Base-by-base conservation (phyloP, 2,797 vertebrate genomes). In the Sebastes taczanowskii region DNA sequence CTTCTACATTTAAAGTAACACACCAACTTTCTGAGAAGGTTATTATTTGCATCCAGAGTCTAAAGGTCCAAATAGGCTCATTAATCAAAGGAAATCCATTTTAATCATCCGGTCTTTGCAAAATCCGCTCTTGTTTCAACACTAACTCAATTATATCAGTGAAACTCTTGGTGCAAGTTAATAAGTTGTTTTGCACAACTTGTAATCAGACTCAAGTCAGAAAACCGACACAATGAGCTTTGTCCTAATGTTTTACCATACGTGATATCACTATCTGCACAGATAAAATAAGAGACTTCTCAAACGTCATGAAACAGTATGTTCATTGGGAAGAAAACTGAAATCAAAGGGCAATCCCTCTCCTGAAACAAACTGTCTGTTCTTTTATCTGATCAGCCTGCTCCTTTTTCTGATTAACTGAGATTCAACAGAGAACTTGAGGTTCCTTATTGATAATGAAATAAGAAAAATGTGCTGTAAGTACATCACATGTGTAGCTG, bases 11-110 rank as follows among this genome's bases (percentile, higher is more conserved):
- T 1, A 25, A 42, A 55, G 8, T 65, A 27, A 70, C 11, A 64
- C 32, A 20, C 10, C 8, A 71, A 32, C 42, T 35, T 9, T 56
- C 10, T 53, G 46, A 71, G 52, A 22, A 29, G 23, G 60, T 60
- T 38, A 68, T 60, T 68, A 32, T 49, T 70, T 65, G 9, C 2
- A 63, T 72, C 42, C 11, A 18, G 16, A 49, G 23, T 76, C 42
- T 58, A n/a, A 60, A 59, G 46, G 46, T 73, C 76, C 30, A 78
- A 81, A 78, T 11, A 46, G 63, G 34, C 55, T 80, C 42, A 77
- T 71, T 77, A 78, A 65, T 59, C 18, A 71, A 64, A 66, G 46
- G 10, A 79, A 86, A 86, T 78, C 42, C 25, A 75, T 46, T 73
- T 49, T 68, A 78, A 82, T 84, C 52, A 38, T 35, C 4, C 34